Evolutionary conservation across 2,888 invertebrate species (phyloP).

Genomic region (Eumacrocentrus americanus): DNA sequence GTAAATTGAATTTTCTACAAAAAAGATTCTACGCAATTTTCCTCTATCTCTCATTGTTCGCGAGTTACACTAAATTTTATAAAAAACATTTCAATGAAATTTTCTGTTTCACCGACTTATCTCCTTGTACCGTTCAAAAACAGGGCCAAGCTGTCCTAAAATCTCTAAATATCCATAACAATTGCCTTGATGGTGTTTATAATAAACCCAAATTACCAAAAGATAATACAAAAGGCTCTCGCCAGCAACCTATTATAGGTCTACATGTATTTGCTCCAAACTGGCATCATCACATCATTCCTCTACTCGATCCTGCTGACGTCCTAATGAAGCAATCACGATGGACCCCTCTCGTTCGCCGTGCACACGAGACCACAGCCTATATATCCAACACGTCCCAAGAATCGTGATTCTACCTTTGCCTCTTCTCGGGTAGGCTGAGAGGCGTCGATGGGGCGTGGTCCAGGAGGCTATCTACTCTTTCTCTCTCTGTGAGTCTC

Average conservation of each 20-base stretch:
- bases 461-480: constrained; percentile 8
- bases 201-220: too few species aligned
- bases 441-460: constrained; percentile 35
- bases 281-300: constrained; percentile 10
- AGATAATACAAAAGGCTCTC: too few species aligned
- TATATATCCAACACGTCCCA: not conserved
- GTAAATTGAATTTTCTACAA: too few species aligned
- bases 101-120: too few species aligned
- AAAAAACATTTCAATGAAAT: too few species aligned
- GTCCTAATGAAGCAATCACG: constrained; percentile 41
- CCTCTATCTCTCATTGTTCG: too few species aligned
- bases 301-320: constrained; percentile 29
- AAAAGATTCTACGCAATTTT: too few species aligned
- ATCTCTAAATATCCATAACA: too few species aligned
- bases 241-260: not conserved
- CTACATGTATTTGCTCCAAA: constrained; percentile 8
- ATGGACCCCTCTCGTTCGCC: not conserved
- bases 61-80: too few species aligned
- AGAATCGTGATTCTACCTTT: constrained; percentile 8
- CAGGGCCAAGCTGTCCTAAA: too few species aligned
- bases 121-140: too few species aligned
- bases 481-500: not conserved
- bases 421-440: constrained; percentile 16
- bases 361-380: not conserved
- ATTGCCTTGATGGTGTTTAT: too few species aligned